A percentile compares a stretch with the other conserved stretches of the same genome.
Conservation (phyloP, 2,888 invertebrate genomes). For the Stenodera caucasica region DNA sequence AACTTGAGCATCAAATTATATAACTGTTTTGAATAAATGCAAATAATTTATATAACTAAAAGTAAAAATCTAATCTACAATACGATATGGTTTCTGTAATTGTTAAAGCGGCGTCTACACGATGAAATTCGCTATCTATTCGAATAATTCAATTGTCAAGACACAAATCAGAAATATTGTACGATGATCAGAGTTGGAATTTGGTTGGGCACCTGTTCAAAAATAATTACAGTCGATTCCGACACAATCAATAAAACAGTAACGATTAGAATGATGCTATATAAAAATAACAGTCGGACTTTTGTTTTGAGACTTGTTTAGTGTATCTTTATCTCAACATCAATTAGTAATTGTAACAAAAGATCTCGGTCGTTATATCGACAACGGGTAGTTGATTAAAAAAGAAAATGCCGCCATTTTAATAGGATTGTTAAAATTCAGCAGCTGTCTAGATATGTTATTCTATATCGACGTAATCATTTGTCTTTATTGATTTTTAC, state of each 20-base stretch:
- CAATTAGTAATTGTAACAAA: slow-evolving; percentile 47
- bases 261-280: neutral
- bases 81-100: too few relatives aligned
- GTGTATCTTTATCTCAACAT: slow-evolving; percentile 31
- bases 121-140: too few relatives aligned
- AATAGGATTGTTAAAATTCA: slow-evolving; percentile 46
- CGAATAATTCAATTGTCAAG: too few relatives aligned
- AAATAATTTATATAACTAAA: too few relatives aligned
- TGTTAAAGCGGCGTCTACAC: too few relatives aligned
- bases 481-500: slow-evolving; percentile 42
- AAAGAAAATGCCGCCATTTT: slow-evolving; percentile 37
- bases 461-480: slow-evolving; percentile 15
- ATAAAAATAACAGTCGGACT: neutral
- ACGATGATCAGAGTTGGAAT: too few relatives aligned
- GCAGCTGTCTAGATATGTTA: slow-evolving; percentile 37
- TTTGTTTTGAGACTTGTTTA: neutral
- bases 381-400: slow-evolving; percentile 41
- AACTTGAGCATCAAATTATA: neutral
- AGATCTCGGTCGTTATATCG: slow-evolving; percentile 22
- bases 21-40: too few relatives aligned
- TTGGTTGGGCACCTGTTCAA: neutral
- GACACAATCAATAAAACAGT: neutral
- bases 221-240: neutral
- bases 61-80: too few relatives aligned
- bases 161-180: too few relatives aligned